phyloP scores from a whole-genome alignment of 2,797 vertebrate genomes.

The Tenualosa ilisha region DNA sequence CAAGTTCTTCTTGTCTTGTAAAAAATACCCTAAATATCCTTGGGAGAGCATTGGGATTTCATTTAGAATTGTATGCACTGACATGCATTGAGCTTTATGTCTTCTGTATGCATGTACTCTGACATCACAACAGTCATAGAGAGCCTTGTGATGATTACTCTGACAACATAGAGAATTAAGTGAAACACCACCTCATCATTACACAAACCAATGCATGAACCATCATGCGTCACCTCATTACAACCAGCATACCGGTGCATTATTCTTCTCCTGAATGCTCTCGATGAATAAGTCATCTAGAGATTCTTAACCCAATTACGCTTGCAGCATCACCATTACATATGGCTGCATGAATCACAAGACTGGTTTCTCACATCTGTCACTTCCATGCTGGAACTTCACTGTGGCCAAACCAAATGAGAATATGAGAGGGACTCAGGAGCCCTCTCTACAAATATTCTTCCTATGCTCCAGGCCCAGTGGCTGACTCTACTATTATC shows the following conservation, averaged over 20 bases:
- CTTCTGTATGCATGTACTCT: background rate
- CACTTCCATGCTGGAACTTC: too few species aligned
- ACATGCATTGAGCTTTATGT: background rate
- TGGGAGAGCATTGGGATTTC: background rate
- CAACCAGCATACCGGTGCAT: background rate
- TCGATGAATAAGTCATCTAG: background rate
- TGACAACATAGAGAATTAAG: background rate
- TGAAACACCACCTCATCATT: background rate
- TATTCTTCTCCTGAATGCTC: background rate
- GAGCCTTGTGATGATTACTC: background rate
- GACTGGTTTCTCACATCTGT: background rate
- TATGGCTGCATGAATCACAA: background rate
- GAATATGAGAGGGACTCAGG: background rate
- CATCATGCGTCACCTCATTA: background rate
- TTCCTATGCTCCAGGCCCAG: background rate
- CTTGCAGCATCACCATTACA: background rate
- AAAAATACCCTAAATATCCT: too few species aligned
- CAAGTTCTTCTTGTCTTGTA: too few species aligned
- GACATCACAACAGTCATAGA: background rate
- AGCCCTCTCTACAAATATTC: background rate
- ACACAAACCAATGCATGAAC: background rate
- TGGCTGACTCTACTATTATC: background rate
- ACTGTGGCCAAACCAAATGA: background rate
- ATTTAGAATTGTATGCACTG: background rate
- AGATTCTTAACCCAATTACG: constrained; percentile 6